Evolutionary conservation across 1,140 invertebrate species (phyloP), one percentile per base, ranked within the genome.

Genomic region (Daktulosphaira vitifoliae): DNA sequence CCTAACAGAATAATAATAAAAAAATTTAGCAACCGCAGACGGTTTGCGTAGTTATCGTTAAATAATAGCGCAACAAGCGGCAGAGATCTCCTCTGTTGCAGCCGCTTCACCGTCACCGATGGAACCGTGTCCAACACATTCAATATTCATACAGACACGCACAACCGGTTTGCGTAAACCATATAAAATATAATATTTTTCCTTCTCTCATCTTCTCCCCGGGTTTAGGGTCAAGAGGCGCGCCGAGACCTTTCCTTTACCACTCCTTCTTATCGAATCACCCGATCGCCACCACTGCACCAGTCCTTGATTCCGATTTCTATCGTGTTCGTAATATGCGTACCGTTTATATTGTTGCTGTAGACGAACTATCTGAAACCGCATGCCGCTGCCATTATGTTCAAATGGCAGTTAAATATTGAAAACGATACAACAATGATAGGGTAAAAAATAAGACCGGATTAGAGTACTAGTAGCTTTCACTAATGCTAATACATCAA

Each of bases 161-260:
- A 62, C 42, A 62, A 62, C 56, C 56, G 56, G 56, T 62, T 62
- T 48, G 29, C 29, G 5, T 5, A 33, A 11, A 5, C 5, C 29
- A 33, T 33, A 6, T 33, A 33, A 33, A 33, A 33, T 33, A 33
- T 33, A 33, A 33, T 29, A 48, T 54, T 38, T 48, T 59, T 62
- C 38, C 46, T 48, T 62, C 42, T 62, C 42, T 48, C 53, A 56
- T 56, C 38, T 56, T 25, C 38, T 26, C 22, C 6, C 16, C 20
- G 26, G n/a, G 56, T 48, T 46, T 62, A 62, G 56, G 56, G 56
- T 62, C 56, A 62, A 62, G 39, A 62, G 42, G 56, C 11, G 56
- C 25, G 42, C 42, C 56, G 56, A 48, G 42, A 62, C 42, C 56
- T 62, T 33, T 6, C n/a, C n/a, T n/a, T 62, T 62, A 46, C 42